Base-by-base conservation (phyloP, 2,888 invertebrate species). In the Alloscopus bannaensis region DNA sequence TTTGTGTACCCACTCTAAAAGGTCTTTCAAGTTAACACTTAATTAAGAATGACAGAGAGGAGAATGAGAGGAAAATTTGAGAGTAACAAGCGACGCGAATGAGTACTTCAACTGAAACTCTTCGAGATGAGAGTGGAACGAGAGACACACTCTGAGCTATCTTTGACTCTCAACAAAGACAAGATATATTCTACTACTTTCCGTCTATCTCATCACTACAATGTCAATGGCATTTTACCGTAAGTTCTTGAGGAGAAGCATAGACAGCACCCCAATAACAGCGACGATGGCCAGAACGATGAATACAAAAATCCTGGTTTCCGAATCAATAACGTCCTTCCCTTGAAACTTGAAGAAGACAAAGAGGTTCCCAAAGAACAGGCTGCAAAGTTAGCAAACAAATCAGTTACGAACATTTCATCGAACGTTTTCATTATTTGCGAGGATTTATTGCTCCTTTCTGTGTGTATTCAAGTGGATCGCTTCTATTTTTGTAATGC, bases 351-450 rank as follows among this genome's bases (percentile, higher is more conserved):
- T 93, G 88, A 95, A 94, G 89, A 93, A 98, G 26, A 98, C 96
- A 90, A 98, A 98, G 31, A 97, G 90, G 88, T 99, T 99, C 70
- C 99, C 99, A 88, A 95, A 93, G 88, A 98, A 94, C 90, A 98
- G 92, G 87, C 98, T 98, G 90, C n/a, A 84, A 91, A 91, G 72
- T 86, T 84, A 87, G n/a, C 16, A 26, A 40, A 42, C 29, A 68
- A 59, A 24, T 24, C 3, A 55, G 8, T 24, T n/a, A n/a, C n/a
- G n/a, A n/a, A n/a, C n/a, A n/a, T n/a, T n/a, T n/a, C n/a, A n/a
- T n/a, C n/a, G n/a, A n/a, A n/a, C n/a, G n/a, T n/a, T n/a, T n/a
- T n/a, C n/a, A n/a, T n/a, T n/a, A n/a, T n/a, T n/a, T n/a, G n/a
- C n/a, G n/a, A n/a, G n/a, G n/a, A n/a, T n/a, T n/a, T n/a, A n/a